These are phyloP conservation scores for Holcopasites calliopsidis DNA, from an alignment of 1,140 invertebrate genomes.

Conservation along the genomic window DNA sequence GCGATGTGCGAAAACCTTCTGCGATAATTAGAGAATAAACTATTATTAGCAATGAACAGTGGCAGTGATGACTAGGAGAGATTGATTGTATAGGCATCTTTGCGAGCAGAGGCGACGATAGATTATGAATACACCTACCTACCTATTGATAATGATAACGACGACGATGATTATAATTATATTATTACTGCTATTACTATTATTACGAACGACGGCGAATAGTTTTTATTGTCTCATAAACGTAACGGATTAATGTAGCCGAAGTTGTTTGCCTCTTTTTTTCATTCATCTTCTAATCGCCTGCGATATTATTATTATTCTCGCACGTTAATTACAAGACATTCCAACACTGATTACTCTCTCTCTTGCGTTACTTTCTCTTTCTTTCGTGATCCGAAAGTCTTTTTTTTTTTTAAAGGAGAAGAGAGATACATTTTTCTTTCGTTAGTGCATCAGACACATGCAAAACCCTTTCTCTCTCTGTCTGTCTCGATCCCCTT, in stretches of 20 bases:
- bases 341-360: conserved; percentile 19
- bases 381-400: too few relatives aligned
- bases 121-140: conserved; percentile 17
- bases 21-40: conserved; percentile 10
- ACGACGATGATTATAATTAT: conserved; percentile 44
- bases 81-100: conserved; percentile 23
- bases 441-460: too few relatives aligned
- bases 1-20: too few relatives aligned
- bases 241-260: conserved; percentile 39
- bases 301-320: conserved; percentile 21
- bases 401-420: too few relatives aligned
- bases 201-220: conserved; percentile 38
- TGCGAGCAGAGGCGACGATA: neutral
- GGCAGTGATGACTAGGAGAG: neutral
- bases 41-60: neutral
- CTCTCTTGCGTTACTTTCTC: conserved; percentile 18
- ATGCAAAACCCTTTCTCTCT: too few relatives aligned
- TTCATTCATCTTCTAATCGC: conserved; percentile 7
- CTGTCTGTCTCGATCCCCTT: neutral
- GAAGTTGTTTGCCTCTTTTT: conserved; percentile 35
- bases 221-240: conserved; percentile 51
- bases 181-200: conserved; percentile 30
- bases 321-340: conserved; percentile 13
- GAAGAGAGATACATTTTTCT: too few relatives aligned
- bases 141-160: conserved; percentile 38